Percentiles rank a stretch among this genome's conserved stretches.
phyloP scores from a whole-genome alignment of 2,888 invertebrate genomes.

The Fissipunctia ypsillon region DNA sequence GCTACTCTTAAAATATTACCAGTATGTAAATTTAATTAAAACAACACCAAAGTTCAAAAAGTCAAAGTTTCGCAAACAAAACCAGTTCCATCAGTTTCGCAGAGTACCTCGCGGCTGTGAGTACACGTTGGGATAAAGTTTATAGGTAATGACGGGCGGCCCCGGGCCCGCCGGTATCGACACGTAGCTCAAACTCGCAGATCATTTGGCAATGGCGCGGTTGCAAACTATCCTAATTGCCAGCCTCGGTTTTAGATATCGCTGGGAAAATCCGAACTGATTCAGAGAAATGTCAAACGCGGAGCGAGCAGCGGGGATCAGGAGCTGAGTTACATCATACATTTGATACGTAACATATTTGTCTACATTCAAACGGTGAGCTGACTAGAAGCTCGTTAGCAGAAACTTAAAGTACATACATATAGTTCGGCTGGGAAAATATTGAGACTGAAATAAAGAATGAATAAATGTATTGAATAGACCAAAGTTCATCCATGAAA shows the following conservation, averaged over 20 bases:
- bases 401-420: background rate
- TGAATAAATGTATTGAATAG: background rate
- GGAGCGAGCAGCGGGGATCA: constrained; percentile 46
- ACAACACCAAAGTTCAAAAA: constrained; percentile 35
- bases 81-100: constrained; percentile 38
- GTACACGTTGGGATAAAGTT: constrained; percentile 51
- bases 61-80: constrained; percentile 51
- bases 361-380: background rate
- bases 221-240: constrained; percentile 87
- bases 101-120: constrained; percentile 24
- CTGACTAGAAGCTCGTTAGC: background rate
- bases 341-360: too few species aligned
- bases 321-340: background rate
- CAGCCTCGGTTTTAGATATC: constrained; percentile 80
- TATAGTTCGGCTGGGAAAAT: background rate
- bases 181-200: constrained; percentile 76
- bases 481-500: background rate
- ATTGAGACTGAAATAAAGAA: background rate
- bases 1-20: constrained; percentile 15
- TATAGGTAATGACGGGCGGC: constrained; percentile 55
- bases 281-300: constrained; percentile 26
- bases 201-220: constrained; percentile 84
- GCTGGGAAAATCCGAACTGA: constrained; percentile 68
- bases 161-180: constrained; percentile 49
- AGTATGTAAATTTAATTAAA: constrained; percentile 54